A percentile compares a stretch with the other conserved stretches of the same genome.
Evolutionary conservation across 2,888 invertebrate genomes (phyloP).

Genomic region (Eupithecia vulgata): DNA sequence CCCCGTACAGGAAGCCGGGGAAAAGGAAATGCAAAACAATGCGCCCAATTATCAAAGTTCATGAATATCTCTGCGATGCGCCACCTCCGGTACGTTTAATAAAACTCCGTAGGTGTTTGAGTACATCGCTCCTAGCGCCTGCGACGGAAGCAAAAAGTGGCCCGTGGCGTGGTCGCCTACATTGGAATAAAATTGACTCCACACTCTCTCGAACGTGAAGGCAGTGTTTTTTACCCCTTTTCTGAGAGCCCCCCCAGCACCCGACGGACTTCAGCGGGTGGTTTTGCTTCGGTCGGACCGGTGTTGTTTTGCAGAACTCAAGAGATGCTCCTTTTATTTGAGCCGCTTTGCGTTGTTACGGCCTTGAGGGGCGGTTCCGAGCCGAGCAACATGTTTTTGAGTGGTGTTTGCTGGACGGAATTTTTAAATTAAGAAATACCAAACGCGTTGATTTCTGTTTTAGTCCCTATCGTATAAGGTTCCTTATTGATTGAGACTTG

Average conservation of each 20-base stretch:
- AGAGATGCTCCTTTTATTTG: slow-evolving; percentile 83
- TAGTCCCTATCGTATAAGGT: slow-evolving; percentile 13
- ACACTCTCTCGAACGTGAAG: slow-evolving; percentile 83
- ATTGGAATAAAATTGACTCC: slow-evolving; percentile 85
- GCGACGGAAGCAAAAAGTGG: slow-evolving; percentile 82
- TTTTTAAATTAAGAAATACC: slow-evolving; percentile 81
- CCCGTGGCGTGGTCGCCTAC: slow-evolving; percentile 82
- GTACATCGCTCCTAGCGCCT: slow-evolving; percentile 81
- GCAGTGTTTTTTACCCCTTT: slow-evolving; percentile 78
- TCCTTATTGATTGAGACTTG: slow-evolving; percentile 9
- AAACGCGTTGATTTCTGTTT: slow-evolving; percentile 57
- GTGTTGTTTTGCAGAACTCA: slow-evolving; percentile 83
- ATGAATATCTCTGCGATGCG: slow-evolving; percentile 44
- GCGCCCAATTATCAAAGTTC: slow-evolving; percentile 47
- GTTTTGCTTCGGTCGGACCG: slow-evolving; percentile 81
- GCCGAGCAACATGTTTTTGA: slow-evolving; percentile 77
- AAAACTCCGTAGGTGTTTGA: slow-evolving; percentile 82
- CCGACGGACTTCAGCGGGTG: slow-evolving; percentile 81
- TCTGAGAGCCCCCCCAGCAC: slow-evolving; percentile 62
- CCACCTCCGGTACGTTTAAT: slow-evolving; percentile 66
- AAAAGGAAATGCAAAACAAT: slow-evolving; percentile 47
- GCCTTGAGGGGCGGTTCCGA: slow-evolving; percentile 78
- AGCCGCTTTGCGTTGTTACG: slow-evolving; percentile 77
- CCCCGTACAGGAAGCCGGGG: slow-evolving; percentile 30
- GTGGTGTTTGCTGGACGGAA: slow-evolving; percentile 79